Evolutionary conservation across 2,797 vertebrate species (phyloP).

Genomic region (Aeoliscus strigatus): DNA sequence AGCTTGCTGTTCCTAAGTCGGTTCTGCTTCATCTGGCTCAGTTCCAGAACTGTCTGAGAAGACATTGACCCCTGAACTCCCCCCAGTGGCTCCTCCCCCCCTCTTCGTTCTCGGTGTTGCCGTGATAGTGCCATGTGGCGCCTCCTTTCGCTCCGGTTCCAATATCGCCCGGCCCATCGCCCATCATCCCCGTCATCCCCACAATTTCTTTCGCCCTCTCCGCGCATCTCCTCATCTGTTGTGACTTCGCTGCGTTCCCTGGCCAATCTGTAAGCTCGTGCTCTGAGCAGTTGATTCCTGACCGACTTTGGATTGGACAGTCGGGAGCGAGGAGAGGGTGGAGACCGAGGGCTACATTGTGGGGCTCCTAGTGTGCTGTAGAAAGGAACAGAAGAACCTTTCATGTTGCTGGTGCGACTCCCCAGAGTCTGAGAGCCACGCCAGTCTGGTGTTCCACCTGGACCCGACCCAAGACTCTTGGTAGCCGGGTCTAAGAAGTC

Average conservation of each 20-base stretch:
- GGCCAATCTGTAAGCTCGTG: conserved; percentile 56
- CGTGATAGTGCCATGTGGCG: conserved; percentile 55
- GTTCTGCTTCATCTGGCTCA: conserved; percentile 70
- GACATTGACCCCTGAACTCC: conserved; percentile 32
- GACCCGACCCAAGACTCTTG: conserved; percentile 53
- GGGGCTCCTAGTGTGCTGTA: conserved; percentile 60
- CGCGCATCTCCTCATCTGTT: conserved; percentile 62
- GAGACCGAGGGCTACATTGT: conserved; percentile 23
- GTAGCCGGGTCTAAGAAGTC: conserved; percentile 54
- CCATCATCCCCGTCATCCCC: conserved; percentile 49
- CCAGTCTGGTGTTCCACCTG: conserved; percentile 51
- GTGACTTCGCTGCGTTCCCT: conserved; percentile 63
- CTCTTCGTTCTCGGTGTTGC: conserved; percentile 59
- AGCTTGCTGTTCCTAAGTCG: conserved; percentile 69
- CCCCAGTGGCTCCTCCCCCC: conserved; percentile 29
- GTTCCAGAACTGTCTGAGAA: conserved; percentile 57
- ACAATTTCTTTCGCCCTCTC: conserved; percentile 27
- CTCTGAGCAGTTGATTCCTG: conserved; percentile 65
- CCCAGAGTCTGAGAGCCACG: conserved; percentile 54
- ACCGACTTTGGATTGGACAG: conserved; percentile 60
- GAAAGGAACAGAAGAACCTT: conserved; percentile 20
- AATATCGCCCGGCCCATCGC: conserved; percentile 56
- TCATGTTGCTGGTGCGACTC: conserved; percentile 27
- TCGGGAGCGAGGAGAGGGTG: conserved; percentile 55
- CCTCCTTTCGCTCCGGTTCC: conserved; percentile 60